phyloP scores from a whole-genome alignment of 2,113 vertebrate species.

The Ursus arctos region DNA sequence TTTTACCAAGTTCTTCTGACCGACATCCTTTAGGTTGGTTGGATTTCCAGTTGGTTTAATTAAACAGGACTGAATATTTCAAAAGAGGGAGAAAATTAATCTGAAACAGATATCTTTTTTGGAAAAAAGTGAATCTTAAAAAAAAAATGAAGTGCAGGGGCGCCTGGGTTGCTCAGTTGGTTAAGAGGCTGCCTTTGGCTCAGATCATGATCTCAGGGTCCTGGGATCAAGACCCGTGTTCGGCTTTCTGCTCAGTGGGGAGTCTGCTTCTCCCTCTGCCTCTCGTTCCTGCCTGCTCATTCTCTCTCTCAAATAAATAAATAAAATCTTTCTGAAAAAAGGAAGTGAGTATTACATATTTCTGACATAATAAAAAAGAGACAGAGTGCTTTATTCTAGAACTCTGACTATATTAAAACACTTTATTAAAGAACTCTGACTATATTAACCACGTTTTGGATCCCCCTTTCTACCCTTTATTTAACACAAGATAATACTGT shows the following conservation, averaged over 20 bases:
- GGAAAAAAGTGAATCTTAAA: slow-evolving; percentile 39
- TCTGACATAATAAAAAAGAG: background rate
- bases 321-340: background rate
- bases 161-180: too few species aligned
- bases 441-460: background rate
- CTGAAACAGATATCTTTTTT: slow-evolving; percentile 12
- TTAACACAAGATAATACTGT: background rate
- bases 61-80: slow-evolving; percentile 2
- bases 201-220: too few species aligned
- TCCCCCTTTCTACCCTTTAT: background rate
- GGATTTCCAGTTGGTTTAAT: slow-evolving; percentile 12
- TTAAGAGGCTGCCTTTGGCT: too few species aligned
- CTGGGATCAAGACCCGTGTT: too few species aligned
- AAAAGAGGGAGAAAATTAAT: slow-evolving; percentile 37
- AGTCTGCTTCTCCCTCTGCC: too few species aligned
- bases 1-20: slow-evolving; percentile 35
- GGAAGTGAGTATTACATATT: slow-evolving; percentile 34
- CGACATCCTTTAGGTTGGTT: background rate
- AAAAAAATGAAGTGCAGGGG: too few species aligned
- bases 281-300: too few species aligned
- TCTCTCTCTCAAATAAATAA: too few species aligned
- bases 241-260: too few species aligned
- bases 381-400: background rate
- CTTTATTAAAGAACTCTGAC: background rate
- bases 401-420: background rate